A percentile compares a stretch with the other conserved stretches of the same genome.
phyloP scores from a whole-genome alignment of 2,113 vertebrate genomes.

The Brachyistius frenatus region DNA sequence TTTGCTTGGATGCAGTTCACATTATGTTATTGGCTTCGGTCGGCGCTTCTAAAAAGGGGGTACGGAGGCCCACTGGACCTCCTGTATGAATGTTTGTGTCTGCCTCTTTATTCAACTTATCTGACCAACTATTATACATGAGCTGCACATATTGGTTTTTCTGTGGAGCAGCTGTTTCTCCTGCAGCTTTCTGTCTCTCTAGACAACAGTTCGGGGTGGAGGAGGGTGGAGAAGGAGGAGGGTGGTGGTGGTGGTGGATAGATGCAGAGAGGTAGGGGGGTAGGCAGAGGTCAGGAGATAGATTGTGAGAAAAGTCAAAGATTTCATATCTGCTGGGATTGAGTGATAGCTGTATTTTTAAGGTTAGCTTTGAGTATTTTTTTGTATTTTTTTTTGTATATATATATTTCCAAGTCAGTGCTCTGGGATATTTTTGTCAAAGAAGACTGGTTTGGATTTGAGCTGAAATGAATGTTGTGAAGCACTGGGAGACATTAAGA shows the following conservation, averaged over 20 bases:
- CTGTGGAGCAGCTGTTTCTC: conserved; percentile 75
- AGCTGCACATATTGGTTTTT: conserved; percentile 61
- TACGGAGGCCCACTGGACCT: conserved; percentile 45
- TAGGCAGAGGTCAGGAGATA: conserved; percentile 68
- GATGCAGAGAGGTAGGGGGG: conserved; percentile 50
- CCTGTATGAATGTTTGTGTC: conserved; percentile 11
- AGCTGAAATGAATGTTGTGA: conserved; percentile 35
- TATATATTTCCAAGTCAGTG: conserved; percentile 28
- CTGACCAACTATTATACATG: conserved; percentile 42
- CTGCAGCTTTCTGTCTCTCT: conserved; percentile 74
- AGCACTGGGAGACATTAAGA: conserved; percentile 46
- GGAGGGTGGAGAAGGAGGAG: conserved; percentile 37
- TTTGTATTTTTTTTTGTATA: conserved; percentile 29
- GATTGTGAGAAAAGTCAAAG: conserved; percentile 75
- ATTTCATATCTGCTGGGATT: conserved; percentile 65
- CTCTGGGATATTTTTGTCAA: conserved; percentile 49
- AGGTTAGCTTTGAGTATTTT: conserved; percentile 52
- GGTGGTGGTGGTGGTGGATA: conserved; percentile 24
- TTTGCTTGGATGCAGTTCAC: conserved; percentile 69
- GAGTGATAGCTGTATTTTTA: conserved; percentile 55
- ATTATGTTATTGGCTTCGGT: conserved; percentile 58
- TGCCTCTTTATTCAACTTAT: conserved; percentile 28
- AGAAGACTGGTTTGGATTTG: conserved; percentile 31
- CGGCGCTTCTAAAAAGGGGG: conserved; percentile 30
- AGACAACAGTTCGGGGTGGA: conserved; percentile 52